A percentile compares a stretch with the other conserved stretches of the same genome.
These are phyloP conservation scores for Dinomys branickii DNA, from an alignment of 2,113 vertebrate genomes.

Conservation along the genomic window DNA sequence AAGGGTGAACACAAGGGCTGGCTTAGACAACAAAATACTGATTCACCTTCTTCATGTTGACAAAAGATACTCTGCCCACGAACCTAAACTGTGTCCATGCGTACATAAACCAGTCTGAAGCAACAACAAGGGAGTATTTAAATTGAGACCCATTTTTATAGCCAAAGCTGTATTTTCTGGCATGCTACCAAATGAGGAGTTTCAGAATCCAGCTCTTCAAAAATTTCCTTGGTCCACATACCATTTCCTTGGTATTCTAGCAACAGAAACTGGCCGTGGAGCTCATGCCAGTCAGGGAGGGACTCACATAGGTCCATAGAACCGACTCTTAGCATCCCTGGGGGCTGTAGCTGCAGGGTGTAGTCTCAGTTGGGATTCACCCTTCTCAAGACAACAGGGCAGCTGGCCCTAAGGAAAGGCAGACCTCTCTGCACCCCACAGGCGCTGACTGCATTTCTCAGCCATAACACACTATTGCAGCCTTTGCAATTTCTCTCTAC, in stretches of 20 bases:
- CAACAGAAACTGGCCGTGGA: neutral
- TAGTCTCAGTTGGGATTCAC: no score
- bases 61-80: constrained; percentile 66
- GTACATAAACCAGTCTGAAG: constrained; percentile 64
- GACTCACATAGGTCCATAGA: neutral
- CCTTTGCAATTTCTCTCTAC: neutral
- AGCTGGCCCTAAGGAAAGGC: neutral
- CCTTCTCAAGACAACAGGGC: neutral
- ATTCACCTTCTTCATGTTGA: constrained; percentile 67
- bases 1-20: constrained; percentile 48
- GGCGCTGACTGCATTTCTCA: neutral
- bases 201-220: constrained; percentile 43
- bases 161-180: constrained; percentile 70
- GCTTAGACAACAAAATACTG: constrained; percentile 59
- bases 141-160: constrained; percentile 70
- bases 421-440: neutral
- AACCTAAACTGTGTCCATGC: constrained; percentile 60
- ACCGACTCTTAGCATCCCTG: neutral
- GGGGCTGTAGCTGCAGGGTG: neutral
- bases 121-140: constrained; percentile 69
- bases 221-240: neutral
- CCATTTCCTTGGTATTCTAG: neutral
- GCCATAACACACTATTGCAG: neutral
- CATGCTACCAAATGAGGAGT: constrained; percentile 52
- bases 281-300: neutral